Percentiles rank a stretch among this genome's conserved stretches.
These are phyloP conservation scores for Phoeniculus purpureus DNA, from an alignment of 2,797 vertebrate species.

Conservation along the genomic window DNA sequence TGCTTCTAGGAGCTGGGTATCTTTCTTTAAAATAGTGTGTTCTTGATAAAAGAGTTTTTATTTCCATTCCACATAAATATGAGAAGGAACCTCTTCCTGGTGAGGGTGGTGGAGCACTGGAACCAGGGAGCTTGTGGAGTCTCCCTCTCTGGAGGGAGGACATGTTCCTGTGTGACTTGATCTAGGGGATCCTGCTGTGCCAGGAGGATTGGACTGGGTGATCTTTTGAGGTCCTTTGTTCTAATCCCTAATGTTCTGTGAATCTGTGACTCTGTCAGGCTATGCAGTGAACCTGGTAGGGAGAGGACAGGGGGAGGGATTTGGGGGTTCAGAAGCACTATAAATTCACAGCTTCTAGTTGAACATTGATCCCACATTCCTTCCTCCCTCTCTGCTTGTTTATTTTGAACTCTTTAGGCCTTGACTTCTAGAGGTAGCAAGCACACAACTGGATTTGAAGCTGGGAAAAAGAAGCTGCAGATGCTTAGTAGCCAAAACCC, in stretches of 20 bases:
- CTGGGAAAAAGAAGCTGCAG: background rate
- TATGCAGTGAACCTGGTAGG: background rate
- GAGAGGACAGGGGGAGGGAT: background rate
- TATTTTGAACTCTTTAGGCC: background rate
- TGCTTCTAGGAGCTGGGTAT: constrained; percentile 42
- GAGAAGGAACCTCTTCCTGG: too few relatives aligned
- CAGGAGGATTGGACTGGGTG: too few relatives aligned
- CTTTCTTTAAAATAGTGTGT: constrained; percentile 16
- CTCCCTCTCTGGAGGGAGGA: too few relatives aligned
- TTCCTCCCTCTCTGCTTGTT: background rate
- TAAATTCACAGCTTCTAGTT: background rate
- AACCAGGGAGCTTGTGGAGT: too few relatives aligned
- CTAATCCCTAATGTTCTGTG: too few relatives aligned
- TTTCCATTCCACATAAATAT: background rate
- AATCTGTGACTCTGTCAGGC: background rate
- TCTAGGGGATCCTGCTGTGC: too few relatives aligned
- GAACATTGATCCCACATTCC: background rate
- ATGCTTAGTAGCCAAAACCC: background rate
- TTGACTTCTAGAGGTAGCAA: background rate
- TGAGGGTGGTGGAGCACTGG: too few relatives aligned
- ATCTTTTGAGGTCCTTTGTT: too few relatives aligned
- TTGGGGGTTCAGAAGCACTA: background rate
- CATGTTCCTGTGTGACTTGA: too few relatives aligned
- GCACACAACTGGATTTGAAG: background rate
- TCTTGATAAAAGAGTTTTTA: background rate